Evolutionary conservation across 2,113 vertebrate species (phyloP), one percentile per base, ranked within the genome.

Genomic region (Neomonachus schauinslandi): DNA sequence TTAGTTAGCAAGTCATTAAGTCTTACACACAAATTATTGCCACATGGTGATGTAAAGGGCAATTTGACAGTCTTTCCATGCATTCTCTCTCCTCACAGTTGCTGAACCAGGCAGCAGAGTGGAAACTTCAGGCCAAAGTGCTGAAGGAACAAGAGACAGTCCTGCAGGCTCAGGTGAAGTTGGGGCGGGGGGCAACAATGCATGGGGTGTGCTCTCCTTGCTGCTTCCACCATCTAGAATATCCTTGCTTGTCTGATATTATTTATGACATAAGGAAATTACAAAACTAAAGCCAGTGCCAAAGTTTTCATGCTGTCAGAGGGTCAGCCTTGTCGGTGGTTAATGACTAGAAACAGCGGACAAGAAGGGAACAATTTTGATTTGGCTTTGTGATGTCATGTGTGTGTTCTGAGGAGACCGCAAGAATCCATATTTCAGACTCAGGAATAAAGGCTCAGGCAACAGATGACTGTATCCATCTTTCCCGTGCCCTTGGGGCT

Each of bases 71-170:
- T 71, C 93, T 97, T 98, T 94, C 55, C 90, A 65, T 98, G 90
- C 16, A 79, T 97, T 92, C 63, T 99, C 96, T 98, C 97, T 98
- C 98, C 98, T 98, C 96, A 94, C 98, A 99, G 99, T 99, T 99
- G 99, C 99, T 99, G 98, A 99, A 99, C 98, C 99, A 99, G 99
- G 99, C 99, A 71, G 99, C 99, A 98, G 99, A 99, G 97, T 99
- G 99, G 99, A 99, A 99, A 97, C 99, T 99, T 90, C 99, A 99
- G 98, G 98, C 99, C 98, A 99, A 99, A 97, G 99, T 99, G 98
- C 98, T 99, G 98, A 99, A 99, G 99, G 99, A 99, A 95, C 99
- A 99, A 97, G 99, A 99, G 98, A 99, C 99, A 46, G 98, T 99
- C 97, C 99, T 99, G 93, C 99, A 99, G 98, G 99, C 99, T 67